Base-by-base conservation (phyloP, 2,888 invertebrate species). In the Zygogramma bicolorata region DNA sequence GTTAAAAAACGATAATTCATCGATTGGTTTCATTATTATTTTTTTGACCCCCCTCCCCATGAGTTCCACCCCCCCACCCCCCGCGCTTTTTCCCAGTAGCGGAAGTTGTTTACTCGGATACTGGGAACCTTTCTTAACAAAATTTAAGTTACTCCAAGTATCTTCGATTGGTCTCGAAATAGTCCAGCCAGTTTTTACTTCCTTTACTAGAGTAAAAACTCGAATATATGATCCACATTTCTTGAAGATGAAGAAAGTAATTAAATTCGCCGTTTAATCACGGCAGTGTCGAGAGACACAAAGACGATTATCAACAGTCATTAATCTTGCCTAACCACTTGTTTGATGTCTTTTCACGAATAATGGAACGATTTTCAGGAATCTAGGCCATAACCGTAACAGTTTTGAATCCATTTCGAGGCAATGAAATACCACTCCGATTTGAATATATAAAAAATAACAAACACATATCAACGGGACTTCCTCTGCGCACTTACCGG, bases 401-500 rank as follows among this genome's bases (percentile, higher is more conserved):
- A 46, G 46, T 63, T 25, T 46, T 58, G 57, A 29, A 22, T 59
- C 65, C 22, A 65, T 46, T 40, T 59, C 22, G 53, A 57, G 29
- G 27, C 46, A 27, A 29, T 63, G n/a, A 63, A 61, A 46, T 25
- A 61, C 22, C 38, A 65, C 13, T 10, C 10, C 18, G 1, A 63
- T 46, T 46, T 29, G 10, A 63, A 63, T 31, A 63, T 15, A 18
- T 38, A 42, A 63, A 62, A 31, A 53, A 49, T 53, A 62, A 69
- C 46, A 46, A 61, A 53, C 53, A 62, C 46, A 49, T n/a, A 34
- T 38, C 65, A 62, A 75, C 77, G 75, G 75, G 70, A 77, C 74
- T 77, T 80, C 77, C 80, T 77, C 68, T 71, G 73, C 34, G 62
- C 73, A 71, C 38, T 22, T 15, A 77, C 75, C 78, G 78, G 75